phyloP scores from a whole-genome alignment of 2,888 invertebrate species.

The Melipona beecheii region DNA sequence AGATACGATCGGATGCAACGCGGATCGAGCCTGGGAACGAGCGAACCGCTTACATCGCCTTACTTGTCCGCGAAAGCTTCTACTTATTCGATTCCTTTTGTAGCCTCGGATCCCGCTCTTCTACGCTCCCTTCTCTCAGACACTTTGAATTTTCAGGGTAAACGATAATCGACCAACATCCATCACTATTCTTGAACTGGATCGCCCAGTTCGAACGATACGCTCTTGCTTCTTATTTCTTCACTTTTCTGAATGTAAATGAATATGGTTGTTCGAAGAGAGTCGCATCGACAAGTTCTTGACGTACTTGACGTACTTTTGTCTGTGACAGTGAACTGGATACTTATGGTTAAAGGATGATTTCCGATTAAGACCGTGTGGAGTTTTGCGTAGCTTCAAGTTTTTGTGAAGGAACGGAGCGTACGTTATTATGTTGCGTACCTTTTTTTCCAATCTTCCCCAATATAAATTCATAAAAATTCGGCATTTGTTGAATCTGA shows the following conservation, averaged over 20 bases:
- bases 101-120: conserved; percentile 15
- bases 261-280: background rate
- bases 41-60: conserved; percentile 73
- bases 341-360: background rate
- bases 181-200: background rate
- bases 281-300: background rate
- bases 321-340: background rate
- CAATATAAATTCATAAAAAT: too few relatives aligned
- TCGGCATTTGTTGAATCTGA: too few relatives aligned
- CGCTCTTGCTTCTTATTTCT: background rate
- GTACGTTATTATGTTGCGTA: too few relatives aligned
- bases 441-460: too few relatives aligned
- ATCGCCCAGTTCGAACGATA: background rate
- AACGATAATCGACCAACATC: conserved; percentile 10
- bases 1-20: conserved; percentile 82
- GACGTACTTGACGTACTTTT: background rate
- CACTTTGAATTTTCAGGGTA: conserved; percentile 12
- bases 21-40: conserved; percentile 82
- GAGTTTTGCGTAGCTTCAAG: too few relatives aligned
- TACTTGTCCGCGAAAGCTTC: conserved; percentile 61
- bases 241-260: background rate
- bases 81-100: conserved; percentile 58
- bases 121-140: conserved; percentile 23
- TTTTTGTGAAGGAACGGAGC: too few relatives aligned
- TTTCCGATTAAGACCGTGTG: background rate